Conservation (phyloP, 2,888 invertebrate genomes). For the Cacoxenus indagator region DNA sequence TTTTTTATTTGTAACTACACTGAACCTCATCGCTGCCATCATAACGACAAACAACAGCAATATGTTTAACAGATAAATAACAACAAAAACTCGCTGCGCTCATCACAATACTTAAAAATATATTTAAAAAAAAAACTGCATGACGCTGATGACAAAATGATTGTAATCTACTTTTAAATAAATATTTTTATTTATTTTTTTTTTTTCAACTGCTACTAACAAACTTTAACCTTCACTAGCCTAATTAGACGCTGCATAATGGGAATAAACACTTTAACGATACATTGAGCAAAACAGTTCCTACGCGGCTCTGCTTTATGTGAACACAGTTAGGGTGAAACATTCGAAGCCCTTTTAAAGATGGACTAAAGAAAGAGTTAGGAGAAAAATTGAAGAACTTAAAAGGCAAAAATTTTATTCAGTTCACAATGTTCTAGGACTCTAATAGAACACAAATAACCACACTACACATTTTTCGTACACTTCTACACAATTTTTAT, state of each 20-base stretch:
- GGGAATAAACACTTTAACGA: neutral
- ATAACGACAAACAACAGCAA: neutral
- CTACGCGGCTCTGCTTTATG: slow-evolving; percentile 33
- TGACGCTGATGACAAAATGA: neutral
- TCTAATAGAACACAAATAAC: no score
- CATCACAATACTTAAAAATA: neutral
- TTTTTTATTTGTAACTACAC: slow-evolving; percentile 7
- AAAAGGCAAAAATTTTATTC: no score
- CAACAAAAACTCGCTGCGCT: neutral
- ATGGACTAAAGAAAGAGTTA: no score
- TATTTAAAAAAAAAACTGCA: neutral
- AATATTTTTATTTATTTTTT: neutral
- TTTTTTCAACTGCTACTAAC: no score
- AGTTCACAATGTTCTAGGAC: no score
- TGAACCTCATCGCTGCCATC: neutral
- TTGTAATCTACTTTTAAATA: neutral
- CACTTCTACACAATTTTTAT: no score
- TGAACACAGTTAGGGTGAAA: no score
- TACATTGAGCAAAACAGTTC: slow-evolving; percentile 9
- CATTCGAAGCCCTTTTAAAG: no score
- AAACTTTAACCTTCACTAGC: neutral
- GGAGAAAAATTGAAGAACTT: no score
- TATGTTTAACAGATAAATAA: neutral
- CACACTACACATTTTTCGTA: no score
- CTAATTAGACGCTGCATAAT: neutral